Evolutionary conservation across 2,113 vertebrate species (phyloP).

Genomic region (Salvelinus sp.): DNA sequence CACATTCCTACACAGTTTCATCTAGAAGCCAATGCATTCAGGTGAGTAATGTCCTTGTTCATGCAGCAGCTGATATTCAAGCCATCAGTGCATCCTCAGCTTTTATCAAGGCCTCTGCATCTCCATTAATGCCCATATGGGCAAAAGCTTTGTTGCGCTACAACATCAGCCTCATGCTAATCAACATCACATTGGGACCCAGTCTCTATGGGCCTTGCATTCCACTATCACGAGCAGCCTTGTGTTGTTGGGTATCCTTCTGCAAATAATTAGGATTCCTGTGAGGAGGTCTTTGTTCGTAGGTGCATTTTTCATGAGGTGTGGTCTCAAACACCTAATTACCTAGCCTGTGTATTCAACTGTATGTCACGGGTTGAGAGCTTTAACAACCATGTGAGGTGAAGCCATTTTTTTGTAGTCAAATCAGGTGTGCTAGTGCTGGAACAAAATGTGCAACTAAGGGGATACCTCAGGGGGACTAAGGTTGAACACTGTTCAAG

Average conservation of each 20-base stretch:
- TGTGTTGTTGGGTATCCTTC: conserved; percentile 3
- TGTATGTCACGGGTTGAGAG: background rate
- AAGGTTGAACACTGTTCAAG: background rate
- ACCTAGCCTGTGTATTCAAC: background rate
- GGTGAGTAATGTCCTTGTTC: background rate
- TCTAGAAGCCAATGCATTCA: background rate
- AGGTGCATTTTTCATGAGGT: background rate
- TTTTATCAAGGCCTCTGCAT: background rate
- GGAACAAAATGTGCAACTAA: background rate
- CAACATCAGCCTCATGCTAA: background rate
- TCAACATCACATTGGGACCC: background rate
- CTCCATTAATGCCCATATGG: background rate
- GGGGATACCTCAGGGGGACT: background rate
- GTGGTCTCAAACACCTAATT: background rate
- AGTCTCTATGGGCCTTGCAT: background rate
- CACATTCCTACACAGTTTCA: conserved; percentile 28
- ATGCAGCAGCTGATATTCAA: conserved; percentile 2
- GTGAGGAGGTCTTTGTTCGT: background rate
- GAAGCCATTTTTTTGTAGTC: no score
- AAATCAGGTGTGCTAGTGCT: background rate
- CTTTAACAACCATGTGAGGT: no score
- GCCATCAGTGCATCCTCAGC: background rate
- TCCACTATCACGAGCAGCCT: background rate
- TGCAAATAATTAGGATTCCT: background rate
- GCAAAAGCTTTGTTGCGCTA: background rate